Evolutionary conservation across 2,888 invertebrate genomes (phyloP).

Genomic region (Athrips mouffetella): DNA sequence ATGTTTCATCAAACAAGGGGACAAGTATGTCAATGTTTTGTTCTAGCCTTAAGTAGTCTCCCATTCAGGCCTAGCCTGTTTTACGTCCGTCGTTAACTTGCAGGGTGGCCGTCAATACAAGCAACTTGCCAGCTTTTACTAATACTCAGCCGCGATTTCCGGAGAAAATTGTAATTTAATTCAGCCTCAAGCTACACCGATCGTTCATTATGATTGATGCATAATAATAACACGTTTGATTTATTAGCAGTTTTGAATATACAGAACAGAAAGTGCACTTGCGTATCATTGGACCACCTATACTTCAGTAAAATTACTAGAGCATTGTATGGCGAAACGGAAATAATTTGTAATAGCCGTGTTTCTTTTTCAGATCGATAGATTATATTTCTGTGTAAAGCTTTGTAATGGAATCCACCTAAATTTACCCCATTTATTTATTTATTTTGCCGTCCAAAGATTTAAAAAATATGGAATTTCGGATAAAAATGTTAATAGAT

Average conservation of each 20-base stretch:
- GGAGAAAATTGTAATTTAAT: slow-evolving; percentile 16
- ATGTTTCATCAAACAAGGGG: no score
- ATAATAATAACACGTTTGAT: slow-evolving; percentile 10
- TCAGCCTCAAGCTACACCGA: slow-evolving; percentile 12
- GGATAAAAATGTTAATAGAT: no score
- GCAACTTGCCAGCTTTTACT: background rate
- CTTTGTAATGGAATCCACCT: no score
- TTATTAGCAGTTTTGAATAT: slow-evolving; percentile 1
- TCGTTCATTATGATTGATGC: slow-evolving; percentile 11
- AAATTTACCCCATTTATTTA: no score
- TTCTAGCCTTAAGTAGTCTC: background rate
- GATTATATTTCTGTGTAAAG: no score
- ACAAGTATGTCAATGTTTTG: slow-evolving; percentile 7
- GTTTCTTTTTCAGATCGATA: no score
- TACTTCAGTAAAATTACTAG: no score
- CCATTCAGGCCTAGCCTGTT: slow-evolving; percentile 13
- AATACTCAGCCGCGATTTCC: slow-evolving; percentile 10
- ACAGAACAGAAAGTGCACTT: background rate
- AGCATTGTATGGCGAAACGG: no score
- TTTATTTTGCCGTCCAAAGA: no score
- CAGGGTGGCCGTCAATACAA: background rate
- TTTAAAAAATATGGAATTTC: no score
- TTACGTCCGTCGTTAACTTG: background rate
- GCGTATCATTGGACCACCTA: slow-evolving; percentile 1
- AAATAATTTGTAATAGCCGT: no score